A percentile compares a stretch with the other conserved stretches of the same genome.
phyloP scores from a whole-genome alignment of 1,140 invertebrate species.

The Drosophila kanapiae region DNA sequence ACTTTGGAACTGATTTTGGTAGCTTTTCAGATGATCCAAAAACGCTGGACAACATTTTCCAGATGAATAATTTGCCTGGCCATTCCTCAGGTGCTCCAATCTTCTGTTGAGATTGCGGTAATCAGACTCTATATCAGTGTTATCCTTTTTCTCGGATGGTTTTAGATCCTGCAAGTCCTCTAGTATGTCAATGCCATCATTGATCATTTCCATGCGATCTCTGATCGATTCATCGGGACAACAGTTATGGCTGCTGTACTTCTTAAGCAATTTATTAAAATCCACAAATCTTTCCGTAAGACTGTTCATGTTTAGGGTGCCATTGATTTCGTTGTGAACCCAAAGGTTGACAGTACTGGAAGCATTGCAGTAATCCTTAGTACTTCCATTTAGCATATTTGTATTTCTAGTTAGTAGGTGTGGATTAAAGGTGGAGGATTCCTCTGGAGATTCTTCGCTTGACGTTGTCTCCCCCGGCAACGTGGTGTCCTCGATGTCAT shows the following conservation, averaged over 20 bases:
- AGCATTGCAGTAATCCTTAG: neutral
- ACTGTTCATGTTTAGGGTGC: neutral
- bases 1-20: neutral
- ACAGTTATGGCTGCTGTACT: conserved; percentile 4
- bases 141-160: neutral
- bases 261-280: conserved; percentile 1
- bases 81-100: conserved; percentile 26
- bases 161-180: conserved; percentile 2
- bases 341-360: conserved; percentile 12
- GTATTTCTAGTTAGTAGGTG: neutral
- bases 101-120: conserved; percentile 25
- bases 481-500: neutral
- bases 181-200: conserved; percentile 51
- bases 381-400: neutral
- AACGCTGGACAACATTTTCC: conserved; percentile 38
- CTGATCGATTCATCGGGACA: conserved; percentile 50
- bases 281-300: neutral
- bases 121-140: conserved; percentile 29
- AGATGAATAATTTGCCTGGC: neutral
- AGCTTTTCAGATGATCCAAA: neutral
- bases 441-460: neutral
- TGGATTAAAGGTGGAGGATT: neutral
- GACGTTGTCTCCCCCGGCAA: neutral
- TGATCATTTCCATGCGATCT: conserved; percentile 51
- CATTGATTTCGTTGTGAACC: conserved; percentile 36